Conservation (phyloP, 1,140 invertebrate species). For the Drosophila persimilis region DNA sequence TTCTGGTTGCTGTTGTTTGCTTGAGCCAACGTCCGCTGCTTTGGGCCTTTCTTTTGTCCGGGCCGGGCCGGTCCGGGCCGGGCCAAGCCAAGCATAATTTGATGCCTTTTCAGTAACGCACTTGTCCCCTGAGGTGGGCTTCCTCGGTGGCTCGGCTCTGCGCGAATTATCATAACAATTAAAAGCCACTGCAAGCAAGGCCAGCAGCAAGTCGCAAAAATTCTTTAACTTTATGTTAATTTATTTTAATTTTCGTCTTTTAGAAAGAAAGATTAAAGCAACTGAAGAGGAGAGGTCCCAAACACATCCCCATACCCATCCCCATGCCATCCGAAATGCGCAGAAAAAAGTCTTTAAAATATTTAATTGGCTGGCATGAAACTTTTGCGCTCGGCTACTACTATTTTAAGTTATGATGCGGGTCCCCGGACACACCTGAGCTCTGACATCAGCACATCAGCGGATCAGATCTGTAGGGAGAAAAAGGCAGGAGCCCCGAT, state of each 20-base stretch:
- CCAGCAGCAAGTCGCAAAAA: constrained; percentile 25
- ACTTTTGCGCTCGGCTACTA: constrained; percentile 32
- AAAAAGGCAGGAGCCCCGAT: constrained; percentile 36
- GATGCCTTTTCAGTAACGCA: constrained; percentile 23
- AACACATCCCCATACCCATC: constrained; percentile 12
- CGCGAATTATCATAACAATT: constrained; percentile 75
- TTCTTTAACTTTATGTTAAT: constrained; percentile 74
- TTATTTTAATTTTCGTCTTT: constrained; percentile 65
- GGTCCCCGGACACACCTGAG: constrained; percentile 16
- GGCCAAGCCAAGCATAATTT: constrained; percentile 31
- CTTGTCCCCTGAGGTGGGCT: constrained; percentile 23
- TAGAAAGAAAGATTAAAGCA: constrained; percentile 60
- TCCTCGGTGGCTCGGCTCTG: constrained; percentile 23
- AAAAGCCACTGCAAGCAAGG: constrained; percentile 54
- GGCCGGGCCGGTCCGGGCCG: constrained; percentile 11
- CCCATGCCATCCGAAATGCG: constrained; percentile 27
- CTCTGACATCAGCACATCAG: constrained; percentile 64
- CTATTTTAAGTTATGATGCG: constrained; percentile 79
- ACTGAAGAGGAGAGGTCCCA: constrained; percentile 40
- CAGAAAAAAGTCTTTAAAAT: constrained; percentile 60
- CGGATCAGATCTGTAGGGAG: not conserved
- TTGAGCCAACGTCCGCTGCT: constrained; percentile 24
- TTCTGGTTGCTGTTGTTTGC: constrained; percentile 9
- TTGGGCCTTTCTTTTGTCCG: constrained; percentile 49
- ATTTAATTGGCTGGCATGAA: constrained; percentile 65